phyloP scores from a whole-genome alignment of 2,113 vertebrate species.

The Larimichthys polyactis region DNA sequence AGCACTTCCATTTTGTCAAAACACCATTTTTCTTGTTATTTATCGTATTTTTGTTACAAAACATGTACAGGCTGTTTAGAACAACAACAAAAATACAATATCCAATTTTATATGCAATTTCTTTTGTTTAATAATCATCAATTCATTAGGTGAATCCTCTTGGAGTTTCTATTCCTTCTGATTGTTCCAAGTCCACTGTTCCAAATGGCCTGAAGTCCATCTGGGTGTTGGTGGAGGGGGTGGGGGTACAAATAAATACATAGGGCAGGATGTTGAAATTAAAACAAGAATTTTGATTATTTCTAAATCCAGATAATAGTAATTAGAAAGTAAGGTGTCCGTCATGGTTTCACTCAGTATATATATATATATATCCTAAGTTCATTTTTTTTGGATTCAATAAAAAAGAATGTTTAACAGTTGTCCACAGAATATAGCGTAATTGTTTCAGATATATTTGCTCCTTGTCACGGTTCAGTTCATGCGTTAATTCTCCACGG shows the following conservation, averaged over 20 bases:
- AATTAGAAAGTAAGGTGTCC: slow-evolving; percentile 78
- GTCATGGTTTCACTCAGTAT: slow-evolving; percentile 70
- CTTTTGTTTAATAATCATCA: slow-evolving; percentile 74
- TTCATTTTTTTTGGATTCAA: slow-evolving; percentile 74
- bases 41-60: slow-evolving; percentile 82
- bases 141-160: slow-evolving; percentile 71
- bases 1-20: slow-evolving; percentile 73
- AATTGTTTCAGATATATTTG: slow-evolving; percentile 85
- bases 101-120: slow-evolving; percentile 80
- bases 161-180: slow-evolving; percentile 74
- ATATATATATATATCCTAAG: slow-evolving; percentile 61
- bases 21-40: slow-evolving; percentile 77
- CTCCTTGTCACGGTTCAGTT: slow-evolving; percentile 82
- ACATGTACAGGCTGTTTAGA: slow-evolving; percentile 86
- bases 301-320: slow-evolving; percentile 81
- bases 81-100: slow-evolving; percentile 86
- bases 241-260: slow-evolving; percentile 84
- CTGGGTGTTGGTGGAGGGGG: slow-evolving; percentile 48
- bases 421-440: slow-evolving; percentile 84
- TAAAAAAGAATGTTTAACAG: slow-evolving; percentile 81
- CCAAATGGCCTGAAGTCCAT: slow-evolving; percentile 67
- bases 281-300: slow-evolving; percentile 75
- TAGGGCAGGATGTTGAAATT: slow-evolving; percentile 72
- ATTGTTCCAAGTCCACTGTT: slow-evolving; percentile 75
- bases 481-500: slow-evolving; percentile 84